Conservation (phyloP, 2,113 vertebrate species). For the Candoia aspera region DNA sequence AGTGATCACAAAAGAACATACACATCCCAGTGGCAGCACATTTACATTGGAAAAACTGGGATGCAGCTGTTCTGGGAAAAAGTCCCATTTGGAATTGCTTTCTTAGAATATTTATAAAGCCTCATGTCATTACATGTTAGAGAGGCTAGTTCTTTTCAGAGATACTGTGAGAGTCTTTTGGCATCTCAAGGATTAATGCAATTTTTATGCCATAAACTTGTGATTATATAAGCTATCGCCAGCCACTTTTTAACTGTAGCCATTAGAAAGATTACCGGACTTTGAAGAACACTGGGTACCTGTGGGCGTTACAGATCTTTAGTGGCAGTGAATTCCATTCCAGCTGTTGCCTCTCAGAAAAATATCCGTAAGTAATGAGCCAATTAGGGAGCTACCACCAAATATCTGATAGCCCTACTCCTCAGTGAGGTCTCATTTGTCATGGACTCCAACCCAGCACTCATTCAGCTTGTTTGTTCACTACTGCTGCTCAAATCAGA, state of each 20-base stretch:
- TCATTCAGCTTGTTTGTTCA: neutral
- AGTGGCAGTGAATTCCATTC: neutral
- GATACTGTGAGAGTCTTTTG: neutral
- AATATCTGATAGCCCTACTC: neutral
- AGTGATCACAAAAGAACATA: neutral
- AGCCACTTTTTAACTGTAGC: neutral
- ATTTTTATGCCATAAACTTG: neutral
- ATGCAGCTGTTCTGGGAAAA: neutral
- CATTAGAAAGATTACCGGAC: neutral
- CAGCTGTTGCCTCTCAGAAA: neutral
- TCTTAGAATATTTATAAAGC: neutral
- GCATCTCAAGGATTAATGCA: neutral
- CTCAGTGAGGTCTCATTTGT: neutral
- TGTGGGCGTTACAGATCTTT: neutral
- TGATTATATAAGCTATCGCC: neutral
- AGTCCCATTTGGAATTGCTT: neutral
- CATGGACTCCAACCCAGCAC: neutral
- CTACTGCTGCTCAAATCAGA: neutral
- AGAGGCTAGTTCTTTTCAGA: neutral
- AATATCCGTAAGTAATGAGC: neutral
- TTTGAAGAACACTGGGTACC: neutral
- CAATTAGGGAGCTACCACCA: neutral
- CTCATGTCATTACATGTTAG: neutral
- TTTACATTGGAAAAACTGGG: neutral
- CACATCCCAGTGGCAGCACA: neutral